phyloP scores from a whole-genome alignment of 2,888 invertebrate genomes.

The Nephrotoma flavescens region DNA sequence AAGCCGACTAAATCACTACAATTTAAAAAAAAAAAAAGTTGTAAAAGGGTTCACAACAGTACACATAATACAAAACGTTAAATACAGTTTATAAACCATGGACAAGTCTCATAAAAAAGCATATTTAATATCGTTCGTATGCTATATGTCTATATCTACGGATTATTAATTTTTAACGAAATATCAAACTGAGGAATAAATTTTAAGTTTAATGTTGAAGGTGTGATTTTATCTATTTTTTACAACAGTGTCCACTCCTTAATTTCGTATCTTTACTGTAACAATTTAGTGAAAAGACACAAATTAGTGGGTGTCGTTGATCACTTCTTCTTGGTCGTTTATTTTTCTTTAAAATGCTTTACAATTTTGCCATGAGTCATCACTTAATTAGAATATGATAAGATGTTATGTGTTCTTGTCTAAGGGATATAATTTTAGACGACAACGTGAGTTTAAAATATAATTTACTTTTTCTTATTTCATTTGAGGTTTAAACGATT shows the following conservation, averaged over 20 bases:
- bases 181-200: too few species aligned
- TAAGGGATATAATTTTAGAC: background rate
- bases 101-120: too few species aligned
- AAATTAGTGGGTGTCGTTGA: background rate
- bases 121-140: too few species aligned
- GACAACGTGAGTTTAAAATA: background rate
- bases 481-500: too few species aligned
- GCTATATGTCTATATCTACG: too few species aligned
- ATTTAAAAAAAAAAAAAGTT: background rate
- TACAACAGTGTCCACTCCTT: background rate
- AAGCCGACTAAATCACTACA: background rate
- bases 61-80: too few species aligned
- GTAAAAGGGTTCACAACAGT: too few species aligned
- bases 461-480: too few species aligned
- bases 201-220: background rate
- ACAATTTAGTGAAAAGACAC: background rate
- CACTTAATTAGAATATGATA: background rate
- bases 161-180: too few species aligned
- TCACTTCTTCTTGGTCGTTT: background rate
- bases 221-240: background rate
- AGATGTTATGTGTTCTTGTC: background rate
- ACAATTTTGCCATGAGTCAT: background rate
- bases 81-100: too few species aligned
- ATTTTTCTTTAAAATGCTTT: background rate
- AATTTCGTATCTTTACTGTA: background rate